These are phyloP conservation scores for Tipula helvola DNA, from an alignment of 2,888 invertebrate genomes.

Conservation along the genomic window DNA sequence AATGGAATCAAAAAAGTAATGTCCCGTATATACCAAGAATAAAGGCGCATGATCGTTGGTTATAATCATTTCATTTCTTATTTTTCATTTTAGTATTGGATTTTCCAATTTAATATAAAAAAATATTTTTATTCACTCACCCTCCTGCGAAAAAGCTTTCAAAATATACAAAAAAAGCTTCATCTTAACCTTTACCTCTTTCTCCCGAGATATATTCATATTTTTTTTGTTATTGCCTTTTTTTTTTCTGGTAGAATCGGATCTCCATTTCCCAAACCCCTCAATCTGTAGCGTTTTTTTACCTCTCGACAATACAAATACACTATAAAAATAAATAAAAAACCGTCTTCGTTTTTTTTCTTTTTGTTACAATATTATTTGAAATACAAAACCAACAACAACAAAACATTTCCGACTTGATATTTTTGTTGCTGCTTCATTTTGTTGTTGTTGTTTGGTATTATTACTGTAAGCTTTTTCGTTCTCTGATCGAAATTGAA, in stretches of 20 bases:
- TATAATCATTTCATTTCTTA: neutral
- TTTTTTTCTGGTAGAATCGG: neutral
- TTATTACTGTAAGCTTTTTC: neutral
- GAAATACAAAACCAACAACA: neutral
- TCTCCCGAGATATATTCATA: neutral
- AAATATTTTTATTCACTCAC: neutral
- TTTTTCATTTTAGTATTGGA: constrained; percentile 9
- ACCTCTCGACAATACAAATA: neutral
- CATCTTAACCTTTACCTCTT: neutral
- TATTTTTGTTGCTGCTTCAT: too few relatives aligned
- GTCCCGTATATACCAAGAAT: neutral
- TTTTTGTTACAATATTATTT: neutral
- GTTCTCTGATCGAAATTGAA: neutral
- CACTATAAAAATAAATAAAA: neutral
- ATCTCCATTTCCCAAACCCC: neutral
- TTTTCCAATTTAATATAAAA: constrained; percentile 4
- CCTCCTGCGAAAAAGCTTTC: neutral
- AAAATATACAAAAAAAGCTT: neutral
- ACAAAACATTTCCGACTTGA: neutral
- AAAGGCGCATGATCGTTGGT: constrained; percentile 6
- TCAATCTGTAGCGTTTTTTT: neutral
- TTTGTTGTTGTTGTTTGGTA: neutral
- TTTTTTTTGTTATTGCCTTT: neutral
- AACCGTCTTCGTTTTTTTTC: neutral
- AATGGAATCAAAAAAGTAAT: neutral